Evolutionary conservation across 2,797 vertebrate species (phyloP), one percentile per base, ranked within the genome.

Genomic region (Neosilurus mollespiculum): DNA sequence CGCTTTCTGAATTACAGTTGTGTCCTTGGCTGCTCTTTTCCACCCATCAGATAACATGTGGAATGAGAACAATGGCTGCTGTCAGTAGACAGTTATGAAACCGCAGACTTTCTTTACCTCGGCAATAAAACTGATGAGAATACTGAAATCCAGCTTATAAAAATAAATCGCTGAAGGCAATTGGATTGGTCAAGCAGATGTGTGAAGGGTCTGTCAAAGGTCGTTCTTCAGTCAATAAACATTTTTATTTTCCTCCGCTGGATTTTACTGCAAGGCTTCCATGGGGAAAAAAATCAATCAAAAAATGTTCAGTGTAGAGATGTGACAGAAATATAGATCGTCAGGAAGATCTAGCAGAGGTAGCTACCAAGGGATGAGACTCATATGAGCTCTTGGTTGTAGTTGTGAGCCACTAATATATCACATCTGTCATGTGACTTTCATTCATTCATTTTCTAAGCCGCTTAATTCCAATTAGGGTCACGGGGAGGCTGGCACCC

Each of bases 61-160:
- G 82, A 80, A 76, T 87, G 80, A 81, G n/a, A 79, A 12, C 2
- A 54, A 37, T 73, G 30, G 70, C 54, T 20, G 26, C 15, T n/a
- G 16, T 83, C 72, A 78, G 78, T 65, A 81, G 65, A 78, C 59
- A 20, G 34, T 83, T 77, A 83, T 83, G 86, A 84, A 76, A 80
- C 62, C 0, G 56, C 14, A 72, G 58, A 30, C 67, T 59, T 51
- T 83, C 24, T 78, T 78, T 62, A 62, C 18, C 43, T 18, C 37
- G 37, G 14, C 82, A 67, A 20, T 66, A 58, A 77, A 78, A 78
- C 34, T 64, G 16, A 61, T 70, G 64, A 78, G 24, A 70, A 51
- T 61, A n/a, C 34, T 61, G 30, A 78, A 78, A 53, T 69, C 64
- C 26, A 59, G 53, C 49, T 76, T 61, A 66, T 66, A 66, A 67